Conservation (phyloP, 2,888 invertebrate species). For the Drepana falcataria region DNA sequence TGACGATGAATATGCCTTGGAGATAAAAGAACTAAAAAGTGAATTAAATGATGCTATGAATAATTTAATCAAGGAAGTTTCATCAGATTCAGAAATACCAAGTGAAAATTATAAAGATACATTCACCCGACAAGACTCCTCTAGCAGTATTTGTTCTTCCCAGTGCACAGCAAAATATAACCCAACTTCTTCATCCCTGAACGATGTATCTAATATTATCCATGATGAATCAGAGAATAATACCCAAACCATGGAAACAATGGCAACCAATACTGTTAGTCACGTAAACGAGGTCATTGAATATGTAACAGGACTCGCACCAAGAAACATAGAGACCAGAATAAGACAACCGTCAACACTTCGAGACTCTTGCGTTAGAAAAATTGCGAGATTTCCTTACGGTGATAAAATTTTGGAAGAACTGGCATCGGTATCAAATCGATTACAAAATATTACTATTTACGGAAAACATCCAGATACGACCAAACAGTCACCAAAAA, state of each 20-base stretch:
- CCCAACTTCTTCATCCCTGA: slow-evolving; percentile 78
- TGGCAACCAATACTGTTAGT: slow-evolving; percentile 28
- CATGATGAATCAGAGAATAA: slow-evolving; percentile 58
- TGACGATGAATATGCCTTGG: slow-evolving; percentile 42
- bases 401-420: slow-evolving; percentile 84
- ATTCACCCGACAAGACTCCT: slow-evolving; percentile 77
- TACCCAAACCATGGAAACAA: slow-evolving; percentile 26
- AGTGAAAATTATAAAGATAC: slow-evolving; percentile 43
- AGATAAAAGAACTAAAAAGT: slow-evolving; percentile 67
- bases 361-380: slow-evolving; percentile 82
- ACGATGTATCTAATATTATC: slow-evolving; percentile 78
- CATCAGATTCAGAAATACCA: slow-evolving; percentile 50
- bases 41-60: slow-evolving; percentile 70
- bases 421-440: slow-evolving; percentile 81
- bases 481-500: slow-evolving; percentile 13
- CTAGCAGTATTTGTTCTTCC: slow-evolving; percentile 81
- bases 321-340: slow-evolving; percentile 16
- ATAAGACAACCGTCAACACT: slow-evolving; percentile 67
- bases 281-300: slow-evolving; percentile 69
- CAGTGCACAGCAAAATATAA: slow-evolving; percentile 85
- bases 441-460: slow-evolving; percentile 60
- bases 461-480: slow-evolving; percentile 20
- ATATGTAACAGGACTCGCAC: slow-evolving; percentile 51
- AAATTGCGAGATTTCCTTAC: slow-evolving; percentile 82
- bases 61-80: slow-evolving; percentile 66